Base-by-base conservation (phyloP, 2,888 invertebrate species). In the Quadroppia sp. region DNA sequence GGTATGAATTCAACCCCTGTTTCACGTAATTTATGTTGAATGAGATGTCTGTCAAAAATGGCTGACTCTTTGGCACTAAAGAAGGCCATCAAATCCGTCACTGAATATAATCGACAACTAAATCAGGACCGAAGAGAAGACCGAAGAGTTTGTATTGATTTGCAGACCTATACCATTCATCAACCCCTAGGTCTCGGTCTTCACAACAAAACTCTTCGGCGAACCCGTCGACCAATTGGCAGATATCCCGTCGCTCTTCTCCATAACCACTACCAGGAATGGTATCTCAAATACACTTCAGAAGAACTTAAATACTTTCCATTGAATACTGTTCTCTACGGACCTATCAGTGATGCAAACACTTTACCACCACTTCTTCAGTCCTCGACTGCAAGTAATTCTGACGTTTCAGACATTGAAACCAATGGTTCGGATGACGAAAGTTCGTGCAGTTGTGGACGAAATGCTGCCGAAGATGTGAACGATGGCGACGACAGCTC, bases 191-290 rank as follows among this genome's bases (percentile, higher is more conserved):
- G 76, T 6, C 48, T 78, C 40, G 80, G 81, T 30, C 79, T 79
- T 76, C 80, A 78, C 75, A 80, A 80, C 45, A 74, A 61, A 42
- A 42, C 42, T 30, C 50, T 76, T 17, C 50, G 71, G 17, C 25
- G 61, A 59, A 56, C 28, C 23, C 69, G 42, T 25, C 17, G 76
- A 71, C 59, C 48, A 71, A 53, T 56, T 11, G 50, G 77, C 74
- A 82, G 87, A 82, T 99, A 96, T 86, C 98, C 98, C 25, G 89
- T 96, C 76, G 89, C 97, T 61, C 85, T 99, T 77, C 89, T 99
- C 79, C 94, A 96, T 48, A 97, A 97, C n/a, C 99, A 99, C 85
- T 98, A 89, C 84, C 90, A 91, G 78, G 92, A 95, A 82, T 87
- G 87, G 81, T 96, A 90, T 83, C 88, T 83, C 87, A 85, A 85